Evolutionary conservation across 2,113 vertebrate species (phyloP).

Genomic region (Chascanopsetta lugubris): DNA sequence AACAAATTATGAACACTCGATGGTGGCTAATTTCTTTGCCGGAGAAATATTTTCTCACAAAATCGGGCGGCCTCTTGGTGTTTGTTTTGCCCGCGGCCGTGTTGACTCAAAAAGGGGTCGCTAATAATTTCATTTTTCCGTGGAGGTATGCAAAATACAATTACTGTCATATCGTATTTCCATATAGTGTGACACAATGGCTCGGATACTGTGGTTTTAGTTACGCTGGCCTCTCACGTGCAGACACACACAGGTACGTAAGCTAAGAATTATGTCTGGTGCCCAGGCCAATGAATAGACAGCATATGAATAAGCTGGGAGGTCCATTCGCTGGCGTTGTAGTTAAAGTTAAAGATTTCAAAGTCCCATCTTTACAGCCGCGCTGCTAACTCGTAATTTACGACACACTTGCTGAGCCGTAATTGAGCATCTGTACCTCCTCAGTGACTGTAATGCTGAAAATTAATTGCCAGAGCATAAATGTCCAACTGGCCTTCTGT

Average conservation of each 20-base stretch:
- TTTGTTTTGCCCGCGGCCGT: conserved; percentile 55
- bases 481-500: not conserved
- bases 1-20: conserved; percentile 63
- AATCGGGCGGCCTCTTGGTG: conserved; percentile 41
- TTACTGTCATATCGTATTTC: conserved; percentile 76
- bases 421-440: conserved; percentile 42
- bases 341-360: conserved; percentile 57
- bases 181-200: conserved; percentile 14
- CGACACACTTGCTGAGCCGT: conserved; percentile 20
- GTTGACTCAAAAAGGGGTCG: conserved; percentile 40
- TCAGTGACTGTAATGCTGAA: conserved; percentile 10
- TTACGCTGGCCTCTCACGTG: not conserved
- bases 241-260: not conserved
- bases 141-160: conserved; percentile 64
- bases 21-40: conserved; percentile 66
- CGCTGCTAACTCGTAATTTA: conserved; percentile 39
- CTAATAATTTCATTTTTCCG: conserved; percentile 59
- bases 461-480: not conserved
- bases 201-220: conserved; percentile 10
- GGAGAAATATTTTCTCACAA: conserved; percentile 66
- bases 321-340: conserved; percentile 31
- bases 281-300: not conserved
- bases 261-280: not conserved
- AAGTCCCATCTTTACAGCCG: conserved; percentile 47
- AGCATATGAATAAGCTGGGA: conserved; percentile 20